phyloP scores from a whole-genome alignment of 2,888 invertebrate genomes.

The Drosophila mayaguana region DNA sequence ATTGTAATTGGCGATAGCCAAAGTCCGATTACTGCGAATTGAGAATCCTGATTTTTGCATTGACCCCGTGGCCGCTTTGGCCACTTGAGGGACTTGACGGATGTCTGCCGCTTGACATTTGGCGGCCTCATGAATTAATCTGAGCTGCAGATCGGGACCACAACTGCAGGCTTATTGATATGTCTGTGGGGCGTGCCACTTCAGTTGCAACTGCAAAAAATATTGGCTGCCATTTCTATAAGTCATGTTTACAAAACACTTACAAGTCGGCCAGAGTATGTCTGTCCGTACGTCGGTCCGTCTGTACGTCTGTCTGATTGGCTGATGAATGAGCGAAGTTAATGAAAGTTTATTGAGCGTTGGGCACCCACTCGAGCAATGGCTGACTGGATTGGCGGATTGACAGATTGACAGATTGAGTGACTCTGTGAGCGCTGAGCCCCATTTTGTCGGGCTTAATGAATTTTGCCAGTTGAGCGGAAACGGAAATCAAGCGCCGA shows the following conservation, averaged over 20 bases:
- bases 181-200: slow-evolving; percentile 32
- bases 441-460: slow-evolving; percentile 68
- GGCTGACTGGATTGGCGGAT: slow-evolving; percentile 30
- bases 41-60: slow-evolving; percentile 26
- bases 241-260: slow-evolving; percentile 77
- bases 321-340: slow-evolving; percentile 64
- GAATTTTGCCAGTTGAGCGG: slow-evolving; percentile 80
- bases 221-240: slow-evolving; percentile 64
- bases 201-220: slow-evolving; percentile 34
- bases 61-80: slow-evolving; percentile 40
- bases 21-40: slow-evolving; percentile 13
- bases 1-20: slow-evolving; percentile 71
- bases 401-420: slow-evolving; percentile 39
- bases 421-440: slow-evolving; percentile 28
- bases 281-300: not conserved
- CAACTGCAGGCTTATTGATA: slow-evolving; percentile 30
- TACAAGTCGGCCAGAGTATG: slow-evolving; percentile 48
- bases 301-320: slow-evolving; percentile 18
- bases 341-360: slow-evolving; percentile 75
- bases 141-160: slow-evolving; percentile 22
- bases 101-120: slow-evolving; percentile 38
- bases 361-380: slow-evolving; percentile 48
- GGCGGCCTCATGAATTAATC: slow-evolving; percentile 56
- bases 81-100: slow-evolving; percentile 19
- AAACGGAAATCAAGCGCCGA: slow-evolving; percentile 73